These are phyloP conservation scores for Brachionichthys hirsutus DNA, from an alignment of 2,113 vertebrate species.

Conservation along the genomic window DNA sequence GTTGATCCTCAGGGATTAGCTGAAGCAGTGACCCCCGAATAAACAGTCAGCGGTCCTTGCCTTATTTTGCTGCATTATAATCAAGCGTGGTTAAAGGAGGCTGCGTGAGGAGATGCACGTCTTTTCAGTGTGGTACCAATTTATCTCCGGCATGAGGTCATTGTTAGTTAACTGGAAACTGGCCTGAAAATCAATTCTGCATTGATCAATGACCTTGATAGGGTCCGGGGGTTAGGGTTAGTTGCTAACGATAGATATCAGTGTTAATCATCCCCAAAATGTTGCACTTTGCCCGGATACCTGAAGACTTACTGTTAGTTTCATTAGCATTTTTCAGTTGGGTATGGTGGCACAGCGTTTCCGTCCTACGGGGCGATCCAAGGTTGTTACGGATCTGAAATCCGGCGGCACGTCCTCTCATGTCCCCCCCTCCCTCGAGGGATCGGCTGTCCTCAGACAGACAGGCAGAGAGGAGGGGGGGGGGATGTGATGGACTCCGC, in stretches of 20 bases:
- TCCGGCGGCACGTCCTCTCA: conserved; percentile 19
- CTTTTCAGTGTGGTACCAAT: too few species aligned
- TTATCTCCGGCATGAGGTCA: too few species aligned
- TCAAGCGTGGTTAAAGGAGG: too few species aligned
- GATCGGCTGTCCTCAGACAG: conserved; percentile 21
- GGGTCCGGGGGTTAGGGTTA: too few species aligned
- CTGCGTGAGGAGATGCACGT: too few species aligned
- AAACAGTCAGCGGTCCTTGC: not conserved
- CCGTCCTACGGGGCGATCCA: conserved; percentile 31
- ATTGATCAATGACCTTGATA: not conserved
- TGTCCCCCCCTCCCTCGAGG: conserved; percentile 30
- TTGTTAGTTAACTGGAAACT: too few species aligned
- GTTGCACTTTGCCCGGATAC: too few species aligned
- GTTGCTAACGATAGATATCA: too few species aligned
- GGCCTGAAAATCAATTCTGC: too few species aligned
- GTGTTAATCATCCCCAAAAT: too few species aligned
- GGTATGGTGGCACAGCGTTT: conserved; percentile 48
- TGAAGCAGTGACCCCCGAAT: conserved; percentile 8
- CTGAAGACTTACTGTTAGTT: not conserved
- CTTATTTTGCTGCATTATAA: too few species aligned
- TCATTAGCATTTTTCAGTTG: conserved; percentile 20
- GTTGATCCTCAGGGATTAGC: not conserved
- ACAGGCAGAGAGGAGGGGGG: conserved; percentile 2
- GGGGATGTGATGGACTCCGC: conserved; percentile 34
- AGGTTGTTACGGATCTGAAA: conserved; percentile 26